phyloP scores from a whole-genome alignment of 2,888 invertebrate genomes.

The Drosophila mulleri region DNA sequence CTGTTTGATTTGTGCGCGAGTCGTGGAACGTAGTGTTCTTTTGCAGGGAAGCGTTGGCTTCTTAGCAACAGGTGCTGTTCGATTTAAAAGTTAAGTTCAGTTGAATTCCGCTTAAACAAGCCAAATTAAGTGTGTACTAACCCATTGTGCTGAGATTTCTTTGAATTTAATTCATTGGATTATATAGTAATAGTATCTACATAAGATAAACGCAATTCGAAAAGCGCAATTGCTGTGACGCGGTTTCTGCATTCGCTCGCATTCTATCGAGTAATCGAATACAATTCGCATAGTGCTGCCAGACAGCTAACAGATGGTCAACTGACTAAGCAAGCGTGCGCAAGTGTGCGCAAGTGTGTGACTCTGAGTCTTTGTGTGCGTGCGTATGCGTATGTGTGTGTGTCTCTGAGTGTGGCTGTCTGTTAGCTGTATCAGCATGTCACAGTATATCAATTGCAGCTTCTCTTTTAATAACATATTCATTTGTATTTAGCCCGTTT shows the following conservation, averaged over 20 bases:
- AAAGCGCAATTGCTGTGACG: neutral
- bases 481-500: conserved; percentile 33
- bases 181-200: too few species aligned
- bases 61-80: neutral
- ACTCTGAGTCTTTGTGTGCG: neutral
- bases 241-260: neutral
- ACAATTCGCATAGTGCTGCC: conserved; percentile 3
- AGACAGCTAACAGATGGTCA: neutral
- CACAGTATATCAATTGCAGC: conserved; percentile 34
- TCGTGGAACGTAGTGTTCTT: neutral
- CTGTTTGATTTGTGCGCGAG: neutral
- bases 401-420: neutral
- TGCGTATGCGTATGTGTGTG: neutral
- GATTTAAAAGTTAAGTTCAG: neutral
- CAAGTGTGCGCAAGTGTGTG: neutral
- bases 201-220: neutral
- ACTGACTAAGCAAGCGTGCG: conserved; percentile 1
- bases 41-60: neutral
- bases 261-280: conserved; percentile 11
- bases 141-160: neutral
- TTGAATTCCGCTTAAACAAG: neutral
- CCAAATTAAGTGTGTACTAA: neutral
- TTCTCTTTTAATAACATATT: conserved; percentile 29
- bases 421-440: conserved; percentile 7
- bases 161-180: neutral